phyloP scores from a whole-genome alignment of 2,888 invertebrate genomes.

The Drosophila nigritarsus region DNA sequence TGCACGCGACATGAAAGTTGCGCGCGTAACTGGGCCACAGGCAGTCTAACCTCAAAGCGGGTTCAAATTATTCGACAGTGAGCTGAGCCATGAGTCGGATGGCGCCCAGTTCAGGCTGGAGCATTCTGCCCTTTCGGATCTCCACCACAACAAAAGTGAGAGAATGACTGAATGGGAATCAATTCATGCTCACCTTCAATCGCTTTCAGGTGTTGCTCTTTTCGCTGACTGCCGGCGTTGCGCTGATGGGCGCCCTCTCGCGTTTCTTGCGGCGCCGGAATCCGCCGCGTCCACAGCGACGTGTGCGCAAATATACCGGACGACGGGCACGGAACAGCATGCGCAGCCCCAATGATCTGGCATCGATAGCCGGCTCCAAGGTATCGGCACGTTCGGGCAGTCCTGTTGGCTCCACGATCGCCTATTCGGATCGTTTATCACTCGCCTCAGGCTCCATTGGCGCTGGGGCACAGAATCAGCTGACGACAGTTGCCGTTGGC shows the following conservation, averaged over 20 bases:
- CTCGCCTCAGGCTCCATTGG: conserved; percentile 89
- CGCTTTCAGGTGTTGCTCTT: conserved; percentile 85
- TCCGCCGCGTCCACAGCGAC: conserved; percentile 87
- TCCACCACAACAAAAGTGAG: conserved; percentile 84
- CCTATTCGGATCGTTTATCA: conserved; percentile 89
- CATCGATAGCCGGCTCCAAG: conserved; percentile 89
- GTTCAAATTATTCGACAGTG: conserved; percentile 13
- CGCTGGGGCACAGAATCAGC: conserved; percentile 84
- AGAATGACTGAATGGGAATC: background rate
- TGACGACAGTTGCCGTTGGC: background rate
- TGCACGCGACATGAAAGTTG: conserved; percentile 50
- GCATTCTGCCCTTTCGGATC: conserved; percentile 81
- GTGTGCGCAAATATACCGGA: conserved; percentile 87
- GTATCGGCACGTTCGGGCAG: conserved; percentile 87
- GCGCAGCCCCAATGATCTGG: conserved; percentile 90
- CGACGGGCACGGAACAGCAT: conserved; percentile 87
- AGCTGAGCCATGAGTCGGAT: conserved; percentile 65
- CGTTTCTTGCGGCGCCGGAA: conserved; percentile 91
- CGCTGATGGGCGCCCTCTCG: conserved; percentile 93
- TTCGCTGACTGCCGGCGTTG: conserved; percentile 88
- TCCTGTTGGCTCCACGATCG: conserved; percentile 87
- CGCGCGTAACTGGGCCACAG: conserved; percentile 49
- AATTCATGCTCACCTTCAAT: background rate
- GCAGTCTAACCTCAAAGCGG: conserved; percentile 60
- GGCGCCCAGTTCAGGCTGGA: conserved; percentile 73